Evolutionary conservation across 2,888 invertebrate species (phyloP).

Genomic region (Leptopterna dolabrata): DNA sequence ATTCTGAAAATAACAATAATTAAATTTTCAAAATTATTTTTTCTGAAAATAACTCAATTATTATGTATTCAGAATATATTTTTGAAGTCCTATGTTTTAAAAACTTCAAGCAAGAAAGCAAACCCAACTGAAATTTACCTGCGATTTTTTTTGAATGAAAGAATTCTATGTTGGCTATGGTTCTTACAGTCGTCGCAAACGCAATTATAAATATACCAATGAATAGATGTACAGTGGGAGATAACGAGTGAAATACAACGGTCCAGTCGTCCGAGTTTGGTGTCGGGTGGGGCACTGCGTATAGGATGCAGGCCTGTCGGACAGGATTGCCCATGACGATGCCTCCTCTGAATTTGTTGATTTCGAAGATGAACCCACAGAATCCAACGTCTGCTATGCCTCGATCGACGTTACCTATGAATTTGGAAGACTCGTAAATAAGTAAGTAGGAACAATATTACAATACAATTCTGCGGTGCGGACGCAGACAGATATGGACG

Average conservation of each 20-base stretch:
- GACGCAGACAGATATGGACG: too few species aligned
- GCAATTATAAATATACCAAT: neutral
- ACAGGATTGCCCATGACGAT: neutral
- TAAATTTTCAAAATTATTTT: too few species aligned
- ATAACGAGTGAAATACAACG: neutral
- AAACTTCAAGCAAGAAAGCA: too few species aligned
- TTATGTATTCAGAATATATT: too few species aligned
- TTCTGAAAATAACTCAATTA: too few species aligned
- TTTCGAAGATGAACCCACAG: slow-evolving; percentile 36
- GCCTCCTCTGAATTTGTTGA: neutral
- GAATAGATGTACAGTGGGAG: neutral
- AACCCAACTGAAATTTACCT: neutral
- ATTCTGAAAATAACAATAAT: neutral
- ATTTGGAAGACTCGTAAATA: neutral
- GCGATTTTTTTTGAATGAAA: neutral
- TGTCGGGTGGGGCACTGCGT: slow-evolving; percentile 8
- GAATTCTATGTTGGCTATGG: neutral
- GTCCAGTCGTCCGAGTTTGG: neutral
- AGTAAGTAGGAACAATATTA: too few species aligned
- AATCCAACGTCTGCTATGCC: slow-evolving; percentile 37
- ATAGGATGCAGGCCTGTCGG: neutral
- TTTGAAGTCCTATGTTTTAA: too few species aligned
- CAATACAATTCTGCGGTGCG: too few species aligned
- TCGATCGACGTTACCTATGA: neutral
- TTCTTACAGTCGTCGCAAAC: neutral